These are phyloP conservation scores for Mizuhopecten yessoensis DNA, from an alignment of 1,140 invertebrate species.

Conservation along the genomic window DNA sequence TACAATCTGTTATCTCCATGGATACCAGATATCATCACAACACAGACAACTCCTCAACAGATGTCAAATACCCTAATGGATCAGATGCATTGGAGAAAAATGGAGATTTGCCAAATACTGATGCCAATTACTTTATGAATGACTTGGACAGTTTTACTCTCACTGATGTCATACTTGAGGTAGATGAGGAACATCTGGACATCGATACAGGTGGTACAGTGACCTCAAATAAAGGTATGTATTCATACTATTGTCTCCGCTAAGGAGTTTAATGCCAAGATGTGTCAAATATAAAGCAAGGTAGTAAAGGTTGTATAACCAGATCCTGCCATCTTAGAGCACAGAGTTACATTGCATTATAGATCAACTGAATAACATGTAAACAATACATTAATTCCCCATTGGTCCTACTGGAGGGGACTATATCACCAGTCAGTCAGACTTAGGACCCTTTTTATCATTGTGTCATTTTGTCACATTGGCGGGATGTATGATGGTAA, in stretches of 20 bases:
- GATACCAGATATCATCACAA: constrained; percentile 41
- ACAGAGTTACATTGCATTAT: too few relatives aligned
- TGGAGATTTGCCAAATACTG: not conserved
- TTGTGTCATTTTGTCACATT: too few relatives aligned
- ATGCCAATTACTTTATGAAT: constrained; percentile 27
- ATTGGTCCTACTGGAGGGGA: too few relatives aligned
- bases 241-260: not conserved
- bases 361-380: too few relatives aligned
- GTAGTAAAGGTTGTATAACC: too few relatives aligned
- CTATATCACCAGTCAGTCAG: too few relatives aligned
- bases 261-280: too few relatives aligned
- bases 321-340: too few relatives aligned
- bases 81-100: not conserved
- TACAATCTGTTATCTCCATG: constrained; percentile 52
- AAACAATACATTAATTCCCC: too few relatives aligned
- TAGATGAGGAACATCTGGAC: not conserved
- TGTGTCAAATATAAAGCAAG: too few relatives aligned
- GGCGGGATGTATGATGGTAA: too few relatives aligned
- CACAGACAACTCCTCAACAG: constrained; percentile 16
- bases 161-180: not conserved
- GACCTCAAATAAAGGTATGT: not conserved
- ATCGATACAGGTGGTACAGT: not conserved
- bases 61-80: not conserved
- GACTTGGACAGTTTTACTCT: constrained; percentile 8
- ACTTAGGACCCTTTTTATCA: too few relatives aligned